Conservation (phyloP, 92 coral and sea anemone genomes). For the Actinernus sp. region DNA sequence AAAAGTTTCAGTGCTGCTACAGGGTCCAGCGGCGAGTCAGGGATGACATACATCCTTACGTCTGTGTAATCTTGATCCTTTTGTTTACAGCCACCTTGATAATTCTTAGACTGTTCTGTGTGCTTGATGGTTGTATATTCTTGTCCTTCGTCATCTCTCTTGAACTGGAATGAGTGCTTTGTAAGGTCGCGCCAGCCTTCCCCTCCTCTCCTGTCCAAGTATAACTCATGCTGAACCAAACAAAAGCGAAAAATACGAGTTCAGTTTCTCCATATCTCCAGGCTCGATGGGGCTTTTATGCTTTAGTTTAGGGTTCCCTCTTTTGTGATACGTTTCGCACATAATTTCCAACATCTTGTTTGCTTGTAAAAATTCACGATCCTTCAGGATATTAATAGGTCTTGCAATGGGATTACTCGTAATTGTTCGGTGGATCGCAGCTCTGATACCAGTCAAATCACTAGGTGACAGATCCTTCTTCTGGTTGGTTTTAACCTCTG, state of each 20-base stretch:
- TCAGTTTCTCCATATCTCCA: constrained; percentile 22
- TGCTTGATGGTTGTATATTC: constrained; percentile 19
- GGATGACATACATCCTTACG: constrained; percentile 16
- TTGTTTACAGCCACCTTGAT: constrained; percentile 23
- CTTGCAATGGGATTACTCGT: too few relatives aligned
- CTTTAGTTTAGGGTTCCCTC: constrained; percentile 29
- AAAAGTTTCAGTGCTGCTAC: constrained; percentile 7
- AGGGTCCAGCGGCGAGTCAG: constrained; percentile 22
- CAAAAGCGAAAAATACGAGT: constrained; percentile 3
- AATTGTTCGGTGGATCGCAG: too few relatives aligned
- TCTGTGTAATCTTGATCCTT: constrained; percentile 25
- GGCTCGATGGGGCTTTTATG: constrained; percentile 20
- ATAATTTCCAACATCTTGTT: constrained; percentile 45
- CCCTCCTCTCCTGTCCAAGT: constrained; percentile 13
- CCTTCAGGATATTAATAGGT: constrained; percentile 33
- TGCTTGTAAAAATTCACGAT: constrained; percentile 15
- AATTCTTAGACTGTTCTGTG: constrained; percentile 8
- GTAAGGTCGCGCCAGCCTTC: constrained; percentile 41
- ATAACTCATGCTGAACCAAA: neutral
- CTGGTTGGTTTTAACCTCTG: constrained; percentile 10
- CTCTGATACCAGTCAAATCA: constrained; percentile 38
- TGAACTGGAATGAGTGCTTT: constrained; percentile 23
- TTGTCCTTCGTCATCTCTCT: constrained; percentile 8
- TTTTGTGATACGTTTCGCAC: constrained; percentile 23
- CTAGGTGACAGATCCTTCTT: constrained; percentile 11